A percentile compares a stretch with the other conserved stretches of the same genome.
These are phyloP conservation scores for Peromyscus attwateri DNA, from an alignment of 2,797 vertebrate species.

Conservation along the genomic window DNA sequence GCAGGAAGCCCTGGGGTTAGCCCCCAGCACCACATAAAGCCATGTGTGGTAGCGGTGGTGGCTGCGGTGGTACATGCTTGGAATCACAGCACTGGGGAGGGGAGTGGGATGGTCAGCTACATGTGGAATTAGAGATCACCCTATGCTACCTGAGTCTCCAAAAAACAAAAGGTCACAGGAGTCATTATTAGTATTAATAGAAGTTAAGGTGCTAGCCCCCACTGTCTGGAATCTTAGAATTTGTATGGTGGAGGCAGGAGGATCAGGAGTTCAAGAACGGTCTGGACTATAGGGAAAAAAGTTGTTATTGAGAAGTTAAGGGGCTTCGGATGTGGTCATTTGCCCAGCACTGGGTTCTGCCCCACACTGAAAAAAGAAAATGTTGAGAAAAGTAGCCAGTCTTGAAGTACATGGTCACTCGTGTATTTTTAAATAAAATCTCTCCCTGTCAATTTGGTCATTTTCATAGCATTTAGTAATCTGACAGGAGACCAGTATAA, in stretches of 20 bases:
- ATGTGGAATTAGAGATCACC: not conserved
- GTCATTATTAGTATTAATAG: not conserved
- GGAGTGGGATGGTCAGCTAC: not conserved
- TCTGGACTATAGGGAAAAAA: not conserved
- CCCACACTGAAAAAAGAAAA: not conserved
- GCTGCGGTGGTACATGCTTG: not conserved
- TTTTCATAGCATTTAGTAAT: not conserved
- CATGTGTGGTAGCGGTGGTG: not conserved
- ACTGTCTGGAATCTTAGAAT: not conserved
- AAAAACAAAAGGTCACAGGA: not conserved
- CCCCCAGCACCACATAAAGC: not conserved
- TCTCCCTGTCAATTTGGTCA: not conserved
- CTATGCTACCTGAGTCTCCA: not conserved
- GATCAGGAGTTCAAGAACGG: not conserved
- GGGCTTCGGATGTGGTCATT: not conserved
- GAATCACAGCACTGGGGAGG: not conserved
- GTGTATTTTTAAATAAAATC: constrained; percentile 9
- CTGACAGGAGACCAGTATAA: not conserved
- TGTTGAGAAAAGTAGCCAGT: not conserved
- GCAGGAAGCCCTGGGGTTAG: no score
- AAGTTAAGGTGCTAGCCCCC: not conserved
- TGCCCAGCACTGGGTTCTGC: not conserved
- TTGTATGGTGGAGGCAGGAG: not conserved
- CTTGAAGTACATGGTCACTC: not conserved
- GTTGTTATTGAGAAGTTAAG: not conserved